phyloP scores from a whole-genome alignment of 2,797 vertebrate species.

The Nyctibius grandis region DNA sequence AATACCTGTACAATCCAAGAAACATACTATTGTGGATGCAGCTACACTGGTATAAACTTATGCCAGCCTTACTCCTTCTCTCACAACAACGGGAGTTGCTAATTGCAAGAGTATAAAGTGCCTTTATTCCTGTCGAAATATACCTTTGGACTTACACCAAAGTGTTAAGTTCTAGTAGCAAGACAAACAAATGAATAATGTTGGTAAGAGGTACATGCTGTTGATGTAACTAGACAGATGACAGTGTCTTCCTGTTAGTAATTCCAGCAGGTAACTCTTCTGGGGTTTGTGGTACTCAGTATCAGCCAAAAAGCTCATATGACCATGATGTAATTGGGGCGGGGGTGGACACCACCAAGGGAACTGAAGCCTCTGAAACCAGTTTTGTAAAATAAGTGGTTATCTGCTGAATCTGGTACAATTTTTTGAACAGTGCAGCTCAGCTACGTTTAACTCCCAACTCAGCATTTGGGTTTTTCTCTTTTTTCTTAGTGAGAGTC shows the following conservation, averaged over 20 bases:
- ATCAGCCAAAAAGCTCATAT: not conserved
- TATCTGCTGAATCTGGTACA: not conserved
- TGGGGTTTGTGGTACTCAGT: not conserved
- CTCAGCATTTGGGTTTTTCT: not conserved
- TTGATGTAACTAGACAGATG: not conserved
- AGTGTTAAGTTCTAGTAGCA: not conserved
- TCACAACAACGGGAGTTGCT: not conserved
- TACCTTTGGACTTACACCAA: not conserved
- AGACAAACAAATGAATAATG: not conserved
- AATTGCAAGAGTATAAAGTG: not conserved
- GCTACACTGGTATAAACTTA: not conserved
- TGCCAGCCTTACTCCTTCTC: not conserved
- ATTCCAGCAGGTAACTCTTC: not conserved
- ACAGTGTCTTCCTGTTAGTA: not conserved
- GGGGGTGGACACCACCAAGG: too few relatives aligned
- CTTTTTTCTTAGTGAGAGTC: not conserved
- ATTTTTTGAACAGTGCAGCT: not conserved
- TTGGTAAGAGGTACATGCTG: not conserved
- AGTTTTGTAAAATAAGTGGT: not conserved
- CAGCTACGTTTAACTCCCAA: not conserved
- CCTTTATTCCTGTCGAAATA: not conserved
- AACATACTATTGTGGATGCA: not conserved
- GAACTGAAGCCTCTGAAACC: not conserved
- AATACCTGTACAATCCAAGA: not conserved
- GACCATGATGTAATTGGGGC: not conserved